These are phyloP conservation scores for Eupleurogrammus muticus DNA, from an alignment of 2,797 vertebrate species.

Conservation along the genomic window DNA sequence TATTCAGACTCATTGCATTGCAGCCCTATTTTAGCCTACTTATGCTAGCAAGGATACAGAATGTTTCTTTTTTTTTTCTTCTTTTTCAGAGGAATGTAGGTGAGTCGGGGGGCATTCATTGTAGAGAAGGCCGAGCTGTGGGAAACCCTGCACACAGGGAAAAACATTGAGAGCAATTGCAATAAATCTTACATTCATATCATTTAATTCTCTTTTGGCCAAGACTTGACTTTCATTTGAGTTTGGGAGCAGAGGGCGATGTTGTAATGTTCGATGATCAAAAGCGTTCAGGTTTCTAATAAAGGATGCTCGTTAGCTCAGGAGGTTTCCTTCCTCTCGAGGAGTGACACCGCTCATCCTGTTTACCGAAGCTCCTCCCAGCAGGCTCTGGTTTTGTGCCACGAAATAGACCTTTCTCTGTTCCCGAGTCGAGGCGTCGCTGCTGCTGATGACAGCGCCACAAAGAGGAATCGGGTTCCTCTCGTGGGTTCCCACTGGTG, in stretches of 20 bases:
- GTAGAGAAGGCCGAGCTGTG: too few relatives aligned
- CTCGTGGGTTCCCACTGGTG: constrained; percentile 47
- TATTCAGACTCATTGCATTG: too few relatives aligned
- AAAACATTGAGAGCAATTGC: background rate
- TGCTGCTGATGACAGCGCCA: constrained; percentile 70
- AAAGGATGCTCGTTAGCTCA: constrained; percentile 6
- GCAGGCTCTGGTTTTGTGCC: constrained; percentile 41
- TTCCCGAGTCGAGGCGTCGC: constrained; percentile 39
- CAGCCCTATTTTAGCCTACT: too few relatives aligned
- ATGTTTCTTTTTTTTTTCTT: too few relatives aligned
- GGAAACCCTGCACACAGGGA: background rate
- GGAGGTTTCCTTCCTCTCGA: constrained; percentile 40
- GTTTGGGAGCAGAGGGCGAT: background rate
- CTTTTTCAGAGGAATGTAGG: too few relatives aligned
- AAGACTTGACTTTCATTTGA: background rate
- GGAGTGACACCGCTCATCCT: constrained; percentile 41
- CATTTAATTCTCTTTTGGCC: background rate
- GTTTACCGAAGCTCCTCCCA: constrained; percentile 31
- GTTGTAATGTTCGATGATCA: constrained; percentile 11
- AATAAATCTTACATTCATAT: background rate
- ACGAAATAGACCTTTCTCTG: constrained; percentile 59
- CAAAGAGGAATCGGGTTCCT: constrained; percentile 71
- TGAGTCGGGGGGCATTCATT: too few relatives aligned
- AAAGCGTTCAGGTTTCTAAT: constrained; percentile 24
- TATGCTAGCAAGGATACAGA: too few relatives aligned